Percentiles rank a stretch among this genome's conserved stretches.
phyloP scores from a whole-genome alignment of 2,113 vertebrate genomes.

The Ariopsis seemanni region DNA sequence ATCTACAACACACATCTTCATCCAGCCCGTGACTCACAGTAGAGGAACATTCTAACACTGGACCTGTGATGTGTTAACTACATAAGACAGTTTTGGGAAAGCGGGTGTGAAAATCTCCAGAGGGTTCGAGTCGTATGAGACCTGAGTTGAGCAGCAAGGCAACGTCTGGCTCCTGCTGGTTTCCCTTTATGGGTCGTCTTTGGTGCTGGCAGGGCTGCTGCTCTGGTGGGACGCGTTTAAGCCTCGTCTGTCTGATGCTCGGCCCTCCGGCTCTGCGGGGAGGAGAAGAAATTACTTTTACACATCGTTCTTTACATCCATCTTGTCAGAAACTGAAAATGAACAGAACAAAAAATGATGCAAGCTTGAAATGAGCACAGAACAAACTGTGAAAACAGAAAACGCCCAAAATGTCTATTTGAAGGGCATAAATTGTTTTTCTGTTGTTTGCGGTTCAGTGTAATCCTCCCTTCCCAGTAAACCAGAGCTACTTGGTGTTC shows the following conservation, averaged over 20 bases:
- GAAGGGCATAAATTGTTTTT: background rate
- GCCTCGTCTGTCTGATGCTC: conserved; percentile 74
- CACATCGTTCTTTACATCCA: background rate
- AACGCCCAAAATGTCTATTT: background rate
- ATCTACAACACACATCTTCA: conserved; percentile 7
- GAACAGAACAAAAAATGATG: background rate
- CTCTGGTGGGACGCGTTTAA: conserved; percentile 67
- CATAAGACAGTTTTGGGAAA: conserved; percentile 23
- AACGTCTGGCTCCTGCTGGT: conserved; percentile 55
- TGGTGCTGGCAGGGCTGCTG: conserved; percentile 78
- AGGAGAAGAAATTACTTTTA: conserved; percentile 30
- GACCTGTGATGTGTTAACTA: background rate
- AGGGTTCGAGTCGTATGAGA: conserved; percentile 27
- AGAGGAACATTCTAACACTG: background rate
- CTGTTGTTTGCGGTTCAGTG: background rate
- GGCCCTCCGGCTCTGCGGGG: conserved; percentile 81
- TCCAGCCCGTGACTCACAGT: background rate
- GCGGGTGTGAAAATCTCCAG: conserved; percentile 18
- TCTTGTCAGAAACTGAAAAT: background rate
- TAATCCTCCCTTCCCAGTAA: background rate
- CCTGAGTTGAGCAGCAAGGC: conserved; percentile 42
- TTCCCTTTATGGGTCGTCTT: conserved; percentile 84
- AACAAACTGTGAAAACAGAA: conserved; percentile 8
- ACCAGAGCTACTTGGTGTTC: background rate
- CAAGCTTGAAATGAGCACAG: conserved; percentile 8